Percentiles rank a stretch among this genome's conserved stretches.
Conservation (phyloP, 1,140 invertebrate species). For the Lerema accius region DNA sequence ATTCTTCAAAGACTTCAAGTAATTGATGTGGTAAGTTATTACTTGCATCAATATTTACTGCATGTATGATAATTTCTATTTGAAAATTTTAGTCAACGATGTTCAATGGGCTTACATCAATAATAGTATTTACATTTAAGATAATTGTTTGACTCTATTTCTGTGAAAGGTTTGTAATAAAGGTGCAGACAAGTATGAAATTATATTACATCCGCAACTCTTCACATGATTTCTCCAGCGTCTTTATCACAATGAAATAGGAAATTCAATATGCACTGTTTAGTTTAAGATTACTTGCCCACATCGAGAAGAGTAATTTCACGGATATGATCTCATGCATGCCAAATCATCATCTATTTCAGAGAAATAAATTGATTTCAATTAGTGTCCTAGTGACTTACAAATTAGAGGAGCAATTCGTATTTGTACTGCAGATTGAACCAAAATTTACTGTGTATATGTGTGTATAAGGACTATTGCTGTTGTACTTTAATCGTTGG, state of each 20-base stretch:
- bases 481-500: neutral
- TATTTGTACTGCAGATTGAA: slow-evolving; percentile 24
- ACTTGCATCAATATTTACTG: too few species aligned
- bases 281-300: slow-evolving; percentile 24
- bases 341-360: slow-evolving; percentile 31
- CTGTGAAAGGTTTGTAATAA: slow-evolving; percentile 21
- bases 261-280: slow-evolving; percentile 26
- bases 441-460: slow-evolving; percentile 10
- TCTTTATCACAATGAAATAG: slow-evolving; percentile 29
- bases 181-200: slow-evolving; percentile 26
- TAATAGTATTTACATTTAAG: neutral
- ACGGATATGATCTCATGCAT: slow-evolving; percentile 33
- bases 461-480: neutral
- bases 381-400: slow-evolving; percentile 33
- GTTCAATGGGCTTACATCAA: neutral
- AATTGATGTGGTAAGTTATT: too few species aligned
- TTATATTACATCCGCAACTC: slow-evolving; percentile 24
- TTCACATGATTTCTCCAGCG: slow-evolving; percentile 21
- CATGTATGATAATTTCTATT: too few species aligned
- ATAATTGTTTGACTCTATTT: slow-evolving; percentile 10
- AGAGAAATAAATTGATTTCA: slow-evolving; percentile 37
- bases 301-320: slow-evolving; percentile 20
- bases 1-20: neutral
- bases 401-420: slow-evolving; percentile 35
- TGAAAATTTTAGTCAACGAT: neutral